A percentile compares a stretch with the other conserved stretches of the same genome.
Conservation (phyloP, 1,140 invertebrate species). For the Kradibia gibbosae region DNA sequence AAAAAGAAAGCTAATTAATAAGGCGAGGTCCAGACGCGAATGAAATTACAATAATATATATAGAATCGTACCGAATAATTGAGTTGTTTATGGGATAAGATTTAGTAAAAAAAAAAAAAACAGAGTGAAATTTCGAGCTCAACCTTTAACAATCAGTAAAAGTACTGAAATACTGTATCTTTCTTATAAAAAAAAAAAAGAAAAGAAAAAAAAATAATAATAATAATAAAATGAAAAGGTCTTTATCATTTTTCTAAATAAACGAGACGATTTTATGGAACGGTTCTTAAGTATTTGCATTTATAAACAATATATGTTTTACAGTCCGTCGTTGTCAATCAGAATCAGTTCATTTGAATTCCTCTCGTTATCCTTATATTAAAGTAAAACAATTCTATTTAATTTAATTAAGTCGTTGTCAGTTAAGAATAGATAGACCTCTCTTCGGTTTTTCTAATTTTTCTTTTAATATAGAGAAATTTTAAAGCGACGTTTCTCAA, state of each 20-base stretch:
- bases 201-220: not conserved
- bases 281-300: conserved; percentile 2
- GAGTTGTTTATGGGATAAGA: conserved; percentile 40
- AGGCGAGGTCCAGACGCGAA: conserved; percentile 19
- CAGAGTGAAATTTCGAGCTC: conserved; percentile 45
- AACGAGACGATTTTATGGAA: conserved; percentile 38
- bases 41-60: conserved; percentile 27
- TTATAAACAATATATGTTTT: not conserved
- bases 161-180: conserved; percentile 50
- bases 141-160: conserved; percentile 47
- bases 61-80: conserved; percentile 7
- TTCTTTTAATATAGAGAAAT: conserved; percentile 9
- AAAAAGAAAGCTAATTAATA: conserved; percentile 15
- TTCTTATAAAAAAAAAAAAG: conserved; percentile 41
- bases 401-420: not conserved
- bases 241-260: conserved; percentile 18
- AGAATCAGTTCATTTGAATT: conserved; percentile 13
- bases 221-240: conserved; percentile 1
- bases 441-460: not conserved
- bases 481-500: conserved; percentile 52
- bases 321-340: not conserved
- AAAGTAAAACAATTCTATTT: not conserved
- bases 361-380: conserved; percentile 34
- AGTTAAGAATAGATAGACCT: not conserved
- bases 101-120: conserved; percentile 41